A percentile compares a stretch with the other conserved stretches of the same genome.
Conservation (phyloP, 92 coral and sea anemone genomes). For the Heteractis magnifica region DNA sequence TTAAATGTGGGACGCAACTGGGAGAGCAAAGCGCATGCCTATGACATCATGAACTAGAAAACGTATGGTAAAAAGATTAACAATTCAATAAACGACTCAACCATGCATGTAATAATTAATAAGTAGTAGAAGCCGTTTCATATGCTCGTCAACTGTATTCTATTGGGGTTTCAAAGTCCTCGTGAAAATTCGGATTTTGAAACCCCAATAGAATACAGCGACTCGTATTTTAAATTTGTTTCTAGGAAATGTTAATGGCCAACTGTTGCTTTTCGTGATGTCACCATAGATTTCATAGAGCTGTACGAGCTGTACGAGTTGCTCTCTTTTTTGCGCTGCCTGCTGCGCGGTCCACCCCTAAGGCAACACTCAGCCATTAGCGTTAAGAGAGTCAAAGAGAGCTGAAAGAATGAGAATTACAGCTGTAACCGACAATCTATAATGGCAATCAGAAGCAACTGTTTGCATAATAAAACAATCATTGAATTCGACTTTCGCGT, state of each 20-base stretch:
- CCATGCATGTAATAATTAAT: no score
- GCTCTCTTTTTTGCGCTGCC: neutral
- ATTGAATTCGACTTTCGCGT: no score
- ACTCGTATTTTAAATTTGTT: neutral
- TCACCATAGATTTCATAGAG: neutral
- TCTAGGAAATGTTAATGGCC: neutral
- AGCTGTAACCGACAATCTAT: neutral
- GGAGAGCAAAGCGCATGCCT: no score
- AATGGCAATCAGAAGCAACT: no score
- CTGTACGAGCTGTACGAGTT: neutral
- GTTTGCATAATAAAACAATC: no score
- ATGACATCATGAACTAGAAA: no score
- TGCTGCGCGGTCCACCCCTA: neutral
- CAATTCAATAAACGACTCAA: no score
- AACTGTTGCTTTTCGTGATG: neutral
- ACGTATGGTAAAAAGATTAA: no score
- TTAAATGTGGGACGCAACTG: no score
- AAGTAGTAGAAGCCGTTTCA: no score
- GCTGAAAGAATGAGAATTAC: neutral
- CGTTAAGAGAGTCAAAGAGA: neutral
- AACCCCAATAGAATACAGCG: neutral
- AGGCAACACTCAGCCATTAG: neutral
- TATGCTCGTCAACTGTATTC: no score
- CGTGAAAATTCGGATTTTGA: neutral
- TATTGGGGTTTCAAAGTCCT: no score